Base-by-base conservation (phyloP, 2,888 invertebrate species). In the Zaprionus bogoriensis region DNA sequence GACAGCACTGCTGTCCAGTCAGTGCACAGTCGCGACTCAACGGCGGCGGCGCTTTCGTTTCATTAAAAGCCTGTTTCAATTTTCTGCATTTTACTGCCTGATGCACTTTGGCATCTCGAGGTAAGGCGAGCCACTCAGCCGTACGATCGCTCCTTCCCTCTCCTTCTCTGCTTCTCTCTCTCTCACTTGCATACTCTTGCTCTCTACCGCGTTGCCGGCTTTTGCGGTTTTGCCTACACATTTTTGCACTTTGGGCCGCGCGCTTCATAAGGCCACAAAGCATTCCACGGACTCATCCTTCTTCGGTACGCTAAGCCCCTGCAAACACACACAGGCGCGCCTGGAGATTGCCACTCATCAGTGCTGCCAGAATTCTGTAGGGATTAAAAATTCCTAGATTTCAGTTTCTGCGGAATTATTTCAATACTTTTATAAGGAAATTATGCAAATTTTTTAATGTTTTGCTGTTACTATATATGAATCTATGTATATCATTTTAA, bases 51-150 rank as follows among this genome's bases (percentile, higher is more conserved):
- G 69, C 75, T 81, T 82, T 78, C 75, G 68, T 75, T 79, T 89
- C 87, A 85, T 87, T 88, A 86, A 88, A 89, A 89, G 89, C 87
- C 89, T 83, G 81, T 89, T 89, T 89, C 87, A 85, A 88, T 89
- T 89, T 88, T 87, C 85, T 84, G 84, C 80, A 80, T 84, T 84
- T 87, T 87, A 88, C 72, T 84, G 83, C 65, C 80, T 82, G 87
- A 88, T 89, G 89, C 88, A 89, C 83, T 87, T 87, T 88, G 89
- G 89, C 89, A 89, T 87, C 73, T 72, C 67, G 60, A 65, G 58
- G 51, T 38, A 73, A 74, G 67, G 59, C 67, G 73, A 72, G 47
- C n/a, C 71, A 66, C 58, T 63, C 73, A 55, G 19, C 44, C 74
- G 57, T 68, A 44, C 52, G 54, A 42, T 38, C 36, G 19, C 14